Conservation (phyloP, 2,113 vertebrate species). For the Motacilla tschutschensis region DNA sequence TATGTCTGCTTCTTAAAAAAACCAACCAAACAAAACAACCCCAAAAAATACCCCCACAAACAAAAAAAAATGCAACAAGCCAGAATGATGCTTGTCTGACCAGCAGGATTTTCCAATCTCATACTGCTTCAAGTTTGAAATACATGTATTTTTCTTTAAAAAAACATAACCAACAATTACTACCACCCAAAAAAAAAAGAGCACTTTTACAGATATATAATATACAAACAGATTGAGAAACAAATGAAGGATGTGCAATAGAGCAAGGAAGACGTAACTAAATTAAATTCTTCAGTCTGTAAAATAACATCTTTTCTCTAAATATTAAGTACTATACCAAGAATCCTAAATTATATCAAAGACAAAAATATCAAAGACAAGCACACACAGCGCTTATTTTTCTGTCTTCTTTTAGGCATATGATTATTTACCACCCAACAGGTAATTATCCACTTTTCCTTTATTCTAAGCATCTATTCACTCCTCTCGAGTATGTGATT, state of each 20-base stretch:
- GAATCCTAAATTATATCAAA: slow-evolving; percentile 41
- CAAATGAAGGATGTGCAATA: neutral
- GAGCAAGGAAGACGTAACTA: neutral
- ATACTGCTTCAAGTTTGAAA: neutral
- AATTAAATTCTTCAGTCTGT: slow-evolving; percentile 9
- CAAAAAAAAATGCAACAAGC: neutral
- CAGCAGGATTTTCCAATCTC: neutral
- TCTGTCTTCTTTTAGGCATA: slow-evolving; percentile 42
- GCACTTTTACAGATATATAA: neutral
- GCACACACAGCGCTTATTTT: slow-evolving; percentile 41
- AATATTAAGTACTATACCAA: slow-evolving; percentile 2
- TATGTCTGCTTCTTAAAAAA: neutral
- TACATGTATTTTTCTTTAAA: neutral
- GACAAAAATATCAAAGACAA: slow-evolving; percentile 33
- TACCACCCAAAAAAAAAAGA: neutral
- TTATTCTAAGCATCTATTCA: slow-evolving; percentile 58
- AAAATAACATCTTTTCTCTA: slow-evolving; percentile 21
- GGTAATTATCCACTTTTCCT: slow-evolving; percentile 66
- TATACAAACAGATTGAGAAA: neutral
- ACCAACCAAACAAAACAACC: neutral
- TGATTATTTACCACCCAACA: slow-evolving; percentile 61
- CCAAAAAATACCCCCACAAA: neutral
- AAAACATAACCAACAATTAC: neutral
- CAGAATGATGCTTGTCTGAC: neutral
- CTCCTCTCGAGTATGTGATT: slow-evolving; percentile 4